Base-by-base conservation (phyloP, 2,888 invertebrate genomes). In the Eulithis prunata region DNA sequence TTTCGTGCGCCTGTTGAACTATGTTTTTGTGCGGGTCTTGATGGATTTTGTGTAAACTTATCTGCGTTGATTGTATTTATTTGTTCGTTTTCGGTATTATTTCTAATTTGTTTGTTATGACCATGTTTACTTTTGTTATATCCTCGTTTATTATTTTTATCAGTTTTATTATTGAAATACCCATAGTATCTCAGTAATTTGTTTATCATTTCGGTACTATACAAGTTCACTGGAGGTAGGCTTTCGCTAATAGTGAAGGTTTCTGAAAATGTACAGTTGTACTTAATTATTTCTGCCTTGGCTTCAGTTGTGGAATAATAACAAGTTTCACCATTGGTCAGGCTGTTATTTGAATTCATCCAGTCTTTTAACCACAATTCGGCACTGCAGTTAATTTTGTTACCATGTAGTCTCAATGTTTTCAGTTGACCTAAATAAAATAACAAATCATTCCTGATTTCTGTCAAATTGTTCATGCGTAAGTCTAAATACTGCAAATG, bases 401-500 rank as follows among this genome's bases (percentile, higher is more conserved):
- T 97, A 5, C 95, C 96, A 63, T 94, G 94, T 64, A 97, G 84
- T 74, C 95, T 94, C 56, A 97, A 85, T 21, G 94, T 92, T 74
- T 95, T 94, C 57, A 97, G 84, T 79, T 96, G 95, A 0, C 96
- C 95, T 71, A 97, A 93, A 80, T 95, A 95, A 78, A 95, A 95
- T 57, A 95, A 87, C 64, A 97, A 88, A 82, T 96, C 96, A 64
- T 94, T 94, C 71, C 96, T 94, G 63, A 93, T 83, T 71, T 84
- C 85, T 13, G 89, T 80, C 60, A 97, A 91, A 71, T 93, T 93
- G 61, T 94, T 94, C 77, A 97, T 90, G 73, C 96, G 94, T 66
- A 97, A 85, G 86, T 97, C 95, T 66, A 98, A 87, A 74, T 95
- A 94, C 76, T 95, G 94, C 54, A 97, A 89, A 81, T 95, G 94